These are phyloP conservation scores for Diaperis boleti DNA, from an alignment of 2,888 invertebrate species.

Conservation along the genomic window DNA sequence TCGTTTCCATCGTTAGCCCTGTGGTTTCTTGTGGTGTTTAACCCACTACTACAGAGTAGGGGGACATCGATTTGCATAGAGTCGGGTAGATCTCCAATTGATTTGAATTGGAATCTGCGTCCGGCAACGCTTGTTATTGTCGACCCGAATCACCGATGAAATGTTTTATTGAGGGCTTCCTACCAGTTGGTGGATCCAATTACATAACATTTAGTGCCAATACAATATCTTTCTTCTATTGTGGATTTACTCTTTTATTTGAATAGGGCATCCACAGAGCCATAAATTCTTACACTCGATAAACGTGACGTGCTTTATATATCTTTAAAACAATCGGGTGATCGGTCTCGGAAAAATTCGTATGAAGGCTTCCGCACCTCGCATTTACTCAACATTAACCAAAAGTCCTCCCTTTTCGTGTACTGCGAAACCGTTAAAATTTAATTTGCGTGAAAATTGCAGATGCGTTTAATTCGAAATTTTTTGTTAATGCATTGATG, in stretches of 20 bases:
- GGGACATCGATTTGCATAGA: conserved; percentile 38
- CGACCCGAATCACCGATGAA: conserved; percentile 49
- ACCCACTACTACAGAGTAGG: conserved; percentile 19
- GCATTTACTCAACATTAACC: conserved; percentile 16
- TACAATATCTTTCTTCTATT: conserved; percentile 37
- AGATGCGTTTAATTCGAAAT: conserved; percentile 11
- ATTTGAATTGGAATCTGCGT: conserved; percentile 46
- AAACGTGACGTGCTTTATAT: conserved; percentile 22
- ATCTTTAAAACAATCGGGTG: conserved; percentile 6
- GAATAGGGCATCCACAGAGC: conserved; percentile 21
- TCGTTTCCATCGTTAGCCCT: conserved; percentile 3
- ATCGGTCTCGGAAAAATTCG: conserved; percentile 19
- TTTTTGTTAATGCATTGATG: no score
- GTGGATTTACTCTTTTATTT: conserved; percentile 36
- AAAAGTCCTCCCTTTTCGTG: conserved; percentile 29
- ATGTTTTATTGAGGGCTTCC: conserved; percentile 49
- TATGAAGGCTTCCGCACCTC: conserved; percentile 21
- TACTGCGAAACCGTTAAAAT: conserved; percentile 24
- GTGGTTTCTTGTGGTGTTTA: conserved; percentile 22
- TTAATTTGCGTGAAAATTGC: conserved; percentile 22
- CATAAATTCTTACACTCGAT: conserved; percentile 24
- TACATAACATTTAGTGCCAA: conserved; percentile 48
- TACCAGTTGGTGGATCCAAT: conserved; percentile 44
- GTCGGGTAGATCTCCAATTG: conserved; percentile 44
- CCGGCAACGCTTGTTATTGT: conserved; percentile 48